Conservation (phyloP, 2,888 invertebrate species). For the Orchesellides sinensis region DNA sequence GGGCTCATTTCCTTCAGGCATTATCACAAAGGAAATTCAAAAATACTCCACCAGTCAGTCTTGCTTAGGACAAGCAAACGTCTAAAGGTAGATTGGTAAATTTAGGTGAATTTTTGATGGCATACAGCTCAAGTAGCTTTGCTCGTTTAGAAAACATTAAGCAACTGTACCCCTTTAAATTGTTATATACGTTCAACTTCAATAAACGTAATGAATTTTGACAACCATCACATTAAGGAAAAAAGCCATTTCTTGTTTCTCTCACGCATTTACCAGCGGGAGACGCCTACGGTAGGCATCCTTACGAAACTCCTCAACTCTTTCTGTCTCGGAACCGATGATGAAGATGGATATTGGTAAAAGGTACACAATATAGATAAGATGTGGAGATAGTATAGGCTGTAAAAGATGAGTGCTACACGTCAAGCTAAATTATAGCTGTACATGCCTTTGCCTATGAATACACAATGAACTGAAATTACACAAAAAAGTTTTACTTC, state of each 20-base stretch:
- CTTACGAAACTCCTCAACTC: background rate
- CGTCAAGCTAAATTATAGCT: background rate
- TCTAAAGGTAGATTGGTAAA: background rate
- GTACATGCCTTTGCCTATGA: no score
- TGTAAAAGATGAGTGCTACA: background rate
- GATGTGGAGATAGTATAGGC: background rate
- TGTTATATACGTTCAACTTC: no score
- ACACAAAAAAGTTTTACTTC: no score
- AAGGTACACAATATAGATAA: background rate
- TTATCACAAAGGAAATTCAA: background rate
- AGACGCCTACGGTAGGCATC: background rate
- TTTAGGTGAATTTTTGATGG: background rate
- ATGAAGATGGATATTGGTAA: background rate
- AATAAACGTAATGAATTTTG: constrained; percentile 38
- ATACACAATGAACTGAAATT: no score
- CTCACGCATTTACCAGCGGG: background rate
- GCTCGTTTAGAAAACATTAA: background rate
- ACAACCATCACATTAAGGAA: constrained; percentile 28
- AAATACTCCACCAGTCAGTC: background rate
- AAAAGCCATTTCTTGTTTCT: constrained; percentile 24
- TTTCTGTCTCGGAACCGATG: background rate
- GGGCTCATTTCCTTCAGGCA: background rate
- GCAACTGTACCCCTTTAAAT: background rate
- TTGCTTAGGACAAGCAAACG: background rate
- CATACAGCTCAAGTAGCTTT: background rate